Evolutionary conservation across 2,113 vertebrate species (phyloP), one percentile per base, ranked within the genome.

Genomic region (Talpa occidentalis): DNA sequence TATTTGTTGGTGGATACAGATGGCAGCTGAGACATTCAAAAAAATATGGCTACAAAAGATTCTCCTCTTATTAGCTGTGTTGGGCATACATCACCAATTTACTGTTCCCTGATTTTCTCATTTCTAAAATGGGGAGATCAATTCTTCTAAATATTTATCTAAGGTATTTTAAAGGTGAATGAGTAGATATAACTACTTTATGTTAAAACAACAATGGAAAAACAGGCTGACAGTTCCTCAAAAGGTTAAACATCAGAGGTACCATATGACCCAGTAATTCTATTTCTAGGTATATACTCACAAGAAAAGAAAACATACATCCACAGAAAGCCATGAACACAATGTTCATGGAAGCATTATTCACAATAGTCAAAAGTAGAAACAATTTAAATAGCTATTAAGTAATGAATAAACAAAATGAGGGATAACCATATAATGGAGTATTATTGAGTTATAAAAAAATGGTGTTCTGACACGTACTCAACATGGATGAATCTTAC

Each of bases 151-250:
- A 67, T 73, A 60, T 80, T 10, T 72, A 19, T 9, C 84, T 72
- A 64, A 70, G 30, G 70, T 35, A 90, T 62, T 70, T 49, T 70
- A 95, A 90, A 87, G 47, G 67, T 67, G 84, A 95, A 76, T 37
- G 21, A 83, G 12, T 49, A 56, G 37, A 83, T 83, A 6, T 52
- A 72, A 78, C 81, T 85, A 70, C 76, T 73, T 88, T 66, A 79
- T 89, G 40, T 62, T 89, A 84, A 90, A 80, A 91, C 35, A 64
- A 59, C 49, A 40, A 35, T 30, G 35, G 54, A 64, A 85, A 70
- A 72, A 40, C 16, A 62, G 21, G 28, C n/a, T 52, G 37, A 16
- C 28, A 80, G 19, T 35, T 66, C 14, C 35, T 91, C 56, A 62
- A 91, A 86, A 47, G 35, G 37, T 80, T 91, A 82, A 94, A 77